Conservation (phyloP, 1,140 invertebrate genomes). For the Zophobas morio region DNA sequence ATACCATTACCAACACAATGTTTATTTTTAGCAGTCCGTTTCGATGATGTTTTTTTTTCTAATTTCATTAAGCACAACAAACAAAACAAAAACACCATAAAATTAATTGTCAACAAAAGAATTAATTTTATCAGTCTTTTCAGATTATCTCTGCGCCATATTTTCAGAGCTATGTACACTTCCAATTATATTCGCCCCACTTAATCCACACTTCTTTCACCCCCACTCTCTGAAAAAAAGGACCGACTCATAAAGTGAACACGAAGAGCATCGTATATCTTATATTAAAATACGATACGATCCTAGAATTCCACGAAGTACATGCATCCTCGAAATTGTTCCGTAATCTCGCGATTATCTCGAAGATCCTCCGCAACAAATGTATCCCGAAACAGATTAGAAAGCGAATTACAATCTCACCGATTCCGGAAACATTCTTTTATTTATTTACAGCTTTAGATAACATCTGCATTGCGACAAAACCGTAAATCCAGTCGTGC, state of each 20-base stretch:
- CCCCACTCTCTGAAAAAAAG: conserved; percentile 7
- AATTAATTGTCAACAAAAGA: too few species aligned
- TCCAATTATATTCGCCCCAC: conserved; percentile 1
- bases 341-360: conserved; percentile 24
- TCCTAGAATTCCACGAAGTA: conserved; percentile 16
- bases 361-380: neutral
- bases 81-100: too few species aligned
- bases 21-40: too few species aligned
- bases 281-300: conserved; percentile 29
- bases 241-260: conserved; percentile 2
- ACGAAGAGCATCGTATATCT: conserved; percentile 23
- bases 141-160: neutral
- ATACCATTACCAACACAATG: too few species aligned
- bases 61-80: too few species aligned
- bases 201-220: neutral
- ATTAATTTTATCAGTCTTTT: too few species aligned
- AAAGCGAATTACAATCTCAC: neutral
- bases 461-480: conserved; percentile 19
- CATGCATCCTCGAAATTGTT: neutral
- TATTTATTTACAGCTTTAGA: neutral
- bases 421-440: conserved; percentile 12
- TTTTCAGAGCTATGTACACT: neutral
- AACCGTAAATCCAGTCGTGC: conserved; percentile 8
- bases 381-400: neutral
- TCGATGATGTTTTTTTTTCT: too few species aligned